These are phyloP conservation scores for Erebia aethiops DNA, from an alignment of 2,888 invertebrate species.

Conservation along the genomic window DNA sequence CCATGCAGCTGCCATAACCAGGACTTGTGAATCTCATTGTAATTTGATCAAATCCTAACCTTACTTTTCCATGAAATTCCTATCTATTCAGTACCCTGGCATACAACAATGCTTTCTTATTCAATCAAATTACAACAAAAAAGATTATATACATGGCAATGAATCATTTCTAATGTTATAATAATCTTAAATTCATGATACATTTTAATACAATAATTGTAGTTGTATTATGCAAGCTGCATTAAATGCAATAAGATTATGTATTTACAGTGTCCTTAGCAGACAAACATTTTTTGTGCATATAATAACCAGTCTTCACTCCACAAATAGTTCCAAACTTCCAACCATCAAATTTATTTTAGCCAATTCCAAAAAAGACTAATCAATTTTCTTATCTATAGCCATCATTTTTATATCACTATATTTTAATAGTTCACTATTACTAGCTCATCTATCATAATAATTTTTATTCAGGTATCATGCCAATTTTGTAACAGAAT, in stretches of 20 bases:
- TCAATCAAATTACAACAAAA: slow-evolving; percentile 27
- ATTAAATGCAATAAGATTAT: slow-evolving; percentile 36
- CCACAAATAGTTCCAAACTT: slow-evolving; percentile 2
- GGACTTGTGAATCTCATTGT: slow-evolving; percentile 11
- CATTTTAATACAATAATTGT: background rate
- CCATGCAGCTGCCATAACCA: background rate
- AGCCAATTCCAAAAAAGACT: background rate
- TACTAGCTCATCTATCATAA: too few relatives aligned
- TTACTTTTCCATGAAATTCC: slow-evolving; percentile 32
- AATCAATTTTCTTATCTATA: background rate
- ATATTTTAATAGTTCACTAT: too few relatives aligned
- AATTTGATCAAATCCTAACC: slow-evolving; percentile 23
- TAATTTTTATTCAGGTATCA: too few relatives aligned
- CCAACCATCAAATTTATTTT: slow-evolving; percentile 9
- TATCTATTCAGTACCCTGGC: slow-evolving; percentile 39
- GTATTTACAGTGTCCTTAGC: slow-evolving; percentile 14
- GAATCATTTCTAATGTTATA: slow-evolving; percentile 2
- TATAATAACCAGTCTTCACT: slow-evolving; percentile 22
- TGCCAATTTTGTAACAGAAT: too few relatives aligned
- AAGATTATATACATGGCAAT: background rate
- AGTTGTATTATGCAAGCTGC: slow-evolving; percentile 18
- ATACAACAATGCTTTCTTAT: slow-evolving; percentile 17
- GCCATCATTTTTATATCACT: background rate
- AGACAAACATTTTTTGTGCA: slow-evolving; percentile 2
- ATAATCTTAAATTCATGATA: slow-evolving; percentile 7